Evolutionary conservation across 2,888 invertebrate species (phyloP).

Genomic region (Platycnemis pennipes): DNA sequence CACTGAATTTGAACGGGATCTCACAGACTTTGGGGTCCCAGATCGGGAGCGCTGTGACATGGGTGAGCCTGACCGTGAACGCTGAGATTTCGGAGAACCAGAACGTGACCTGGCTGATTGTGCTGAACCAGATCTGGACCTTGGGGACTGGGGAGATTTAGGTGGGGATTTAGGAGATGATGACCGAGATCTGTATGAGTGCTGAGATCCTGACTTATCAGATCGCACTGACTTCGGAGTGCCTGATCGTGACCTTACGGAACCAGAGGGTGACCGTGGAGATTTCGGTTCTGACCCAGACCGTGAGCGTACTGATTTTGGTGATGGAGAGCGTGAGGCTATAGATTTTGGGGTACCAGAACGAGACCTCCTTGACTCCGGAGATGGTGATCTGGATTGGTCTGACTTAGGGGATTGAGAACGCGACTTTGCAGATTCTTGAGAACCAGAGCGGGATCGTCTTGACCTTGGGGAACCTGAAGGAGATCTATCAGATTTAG

Average conservation of each 20-base stretch:
- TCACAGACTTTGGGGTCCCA: constrained; percentile 73
- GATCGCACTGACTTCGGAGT: constrained; percentile 48
- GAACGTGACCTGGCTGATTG: constrained; percentile 72
- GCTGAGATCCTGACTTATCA: constrained; percentile 20
- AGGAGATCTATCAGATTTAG: constrained; percentile 13
- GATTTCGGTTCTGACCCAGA: constrained; percentile 35
- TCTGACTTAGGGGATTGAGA: constrained; percentile 32
- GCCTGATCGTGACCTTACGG: constrained; percentile 69
- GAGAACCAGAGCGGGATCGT: constrained; percentile 39
- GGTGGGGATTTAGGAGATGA: constrained; percentile 70
- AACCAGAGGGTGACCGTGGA: constrained; percentile 44
- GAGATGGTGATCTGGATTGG: constrained; percentile 72
- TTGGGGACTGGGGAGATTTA: constrained; percentile 69
- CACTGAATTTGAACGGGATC: constrained; percentile 71
- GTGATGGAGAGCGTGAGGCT: constrained; percentile 43
- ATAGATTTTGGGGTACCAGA: constrained; percentile 60
- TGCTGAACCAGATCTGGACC: constrained; percentile 72
- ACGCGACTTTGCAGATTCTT: constrained; percentile 25
- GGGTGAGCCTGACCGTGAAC: constrained; percentile 71
- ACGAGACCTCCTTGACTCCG: constrained; percentile 69
- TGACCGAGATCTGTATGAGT: constrained; percentile 41
- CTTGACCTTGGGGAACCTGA: constrained; percentile 42
- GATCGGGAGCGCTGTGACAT: constrained; percentile 71
- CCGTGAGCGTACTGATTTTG: constrained; percentile 69
- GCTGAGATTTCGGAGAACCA: constrained; percentile 73